Percentiles rank a stretch among this genome's conserved stretches.
Conservation (phyloP, 1,140 invertebrate species). For the Zaprionus gabonicus region DNA sequence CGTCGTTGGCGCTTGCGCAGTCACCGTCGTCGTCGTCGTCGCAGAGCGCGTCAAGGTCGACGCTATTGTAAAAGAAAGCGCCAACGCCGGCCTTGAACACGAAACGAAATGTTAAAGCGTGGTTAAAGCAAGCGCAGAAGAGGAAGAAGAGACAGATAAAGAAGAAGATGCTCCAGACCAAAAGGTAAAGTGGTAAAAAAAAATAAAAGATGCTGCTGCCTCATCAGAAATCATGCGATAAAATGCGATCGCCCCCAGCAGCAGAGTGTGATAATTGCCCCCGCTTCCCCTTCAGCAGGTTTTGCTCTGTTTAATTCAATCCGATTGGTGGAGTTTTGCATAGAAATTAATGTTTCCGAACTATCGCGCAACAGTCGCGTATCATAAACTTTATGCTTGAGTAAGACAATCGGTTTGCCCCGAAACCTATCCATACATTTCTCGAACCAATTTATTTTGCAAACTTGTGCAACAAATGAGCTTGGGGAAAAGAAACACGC, state of each 20-base stretch:
- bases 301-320: neutral
- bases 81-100: conserved; percentile 77
- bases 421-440: conserved; percentile 34
- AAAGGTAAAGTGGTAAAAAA: neutral
- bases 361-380: conserved; percentile 60
- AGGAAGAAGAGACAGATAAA: neutral
- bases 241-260: neutral
- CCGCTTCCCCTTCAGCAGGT: conserved; percentile 7
- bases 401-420: conserved; percentile 58
- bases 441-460: conserved; percentile 58
- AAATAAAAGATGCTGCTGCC: conserved; percentile 8
- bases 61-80: conserved; percentile 82
- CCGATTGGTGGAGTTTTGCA: conserved; percentile 49
- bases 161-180: conserved; percentile 3
- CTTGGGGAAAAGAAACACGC: conserved; percentile 25
- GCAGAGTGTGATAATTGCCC: conserved; percentile 26
- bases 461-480: conserved; percentile 42
- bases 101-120: conserved; percentile 67
- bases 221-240: conserved; percentile 34
- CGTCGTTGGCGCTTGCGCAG: conserved; percentile 19
- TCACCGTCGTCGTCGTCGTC: conserved; percentile 20
- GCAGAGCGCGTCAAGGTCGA: conserved; percentile 70
- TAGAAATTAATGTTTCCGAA: conserved; percentile 58
- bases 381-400: conserved; percentile 73
- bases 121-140: conserved; percentile 31